These are phyloP conservation scores for Myiopsitta monachus DNA, from an alignment of 2,113 vertebrate genomes.

Conservation along the genomic window DNA sequence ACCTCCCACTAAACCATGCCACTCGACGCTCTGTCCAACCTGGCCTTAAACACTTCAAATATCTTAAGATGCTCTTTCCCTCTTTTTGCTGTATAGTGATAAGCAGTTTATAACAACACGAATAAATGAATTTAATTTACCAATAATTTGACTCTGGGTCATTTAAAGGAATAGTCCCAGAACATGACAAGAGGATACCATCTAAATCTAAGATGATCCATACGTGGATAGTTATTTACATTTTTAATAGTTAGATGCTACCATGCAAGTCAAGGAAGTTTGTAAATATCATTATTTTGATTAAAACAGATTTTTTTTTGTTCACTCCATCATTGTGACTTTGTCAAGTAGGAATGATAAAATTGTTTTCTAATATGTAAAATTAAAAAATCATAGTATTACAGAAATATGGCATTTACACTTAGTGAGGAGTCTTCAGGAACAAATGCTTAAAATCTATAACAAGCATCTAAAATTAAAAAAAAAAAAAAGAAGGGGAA, in stretches of 20 bases:
- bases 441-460: background rate
- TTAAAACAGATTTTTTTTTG: background rate
- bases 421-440: background rate
- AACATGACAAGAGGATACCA: background rate
- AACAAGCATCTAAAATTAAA: background rate
- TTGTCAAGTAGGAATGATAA: background rate
- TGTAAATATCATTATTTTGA: background rate
- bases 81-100: background rate
- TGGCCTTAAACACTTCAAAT: background rate
- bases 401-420: background rate
- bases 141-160: background rate
- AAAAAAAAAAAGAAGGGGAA: background rate
- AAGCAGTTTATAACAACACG: background rate
- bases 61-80: background rate
- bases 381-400: background rate
- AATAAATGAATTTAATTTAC: background rate
- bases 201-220: background rate
- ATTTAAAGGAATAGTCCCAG: background rate
- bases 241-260: background rate
- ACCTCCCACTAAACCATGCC: no score
- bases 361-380: background rate
- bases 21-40: no score
- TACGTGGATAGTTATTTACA: background rate
- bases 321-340: background rate
- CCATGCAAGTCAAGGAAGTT: background rate